Conservation (phyloP, 2,888 invertebrate genomes). For the Cyclophora punctaria region DNA sequence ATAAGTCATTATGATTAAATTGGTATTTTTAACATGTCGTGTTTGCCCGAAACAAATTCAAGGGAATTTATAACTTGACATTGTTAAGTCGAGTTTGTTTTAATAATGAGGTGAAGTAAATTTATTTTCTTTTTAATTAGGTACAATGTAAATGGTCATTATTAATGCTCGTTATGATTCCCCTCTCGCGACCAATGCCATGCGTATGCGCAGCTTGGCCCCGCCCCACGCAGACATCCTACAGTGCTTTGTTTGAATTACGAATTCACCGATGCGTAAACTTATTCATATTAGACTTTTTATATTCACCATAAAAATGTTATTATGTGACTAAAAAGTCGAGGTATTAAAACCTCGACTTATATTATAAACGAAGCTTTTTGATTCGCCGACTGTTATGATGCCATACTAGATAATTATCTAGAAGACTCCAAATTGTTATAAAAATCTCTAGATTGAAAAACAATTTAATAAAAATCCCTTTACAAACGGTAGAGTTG, state of each 20-base stretch:
- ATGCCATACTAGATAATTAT: too few relatives aligned
- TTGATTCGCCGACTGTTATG: too few relatives aligned
- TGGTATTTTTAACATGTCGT: too few relatives aligned
- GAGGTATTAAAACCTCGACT: too few relatives aligned
- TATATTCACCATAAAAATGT: slow-evolving; percentile 6
- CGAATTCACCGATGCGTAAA: slow-evolving; percentile 41
- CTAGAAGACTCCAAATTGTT: too few relatives aligned
- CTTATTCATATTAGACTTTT: slow-evolving; percentile 1
- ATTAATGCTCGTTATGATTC: not conserved
- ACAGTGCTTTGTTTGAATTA: slow-evolving; percentile 47
- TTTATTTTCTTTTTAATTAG: not conserved
- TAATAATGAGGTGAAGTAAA: too few relatives aligned
- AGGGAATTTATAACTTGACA: too few relatives aligned
- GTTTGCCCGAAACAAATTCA: too few relatives aligned
- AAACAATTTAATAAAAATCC: not conserved
- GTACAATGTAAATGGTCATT: not conserved
- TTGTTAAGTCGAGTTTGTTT: too few relatives aligned
- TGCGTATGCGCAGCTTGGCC: slow-evolving; percentile 44
- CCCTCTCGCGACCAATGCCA: not conserved
- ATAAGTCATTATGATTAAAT: too few relatives aligned
- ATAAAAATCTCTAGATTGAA: too few relatives aligned
- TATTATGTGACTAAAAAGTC: slow-evolving; percentile 10
- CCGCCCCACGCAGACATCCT: slow-evolving; percentile 53
- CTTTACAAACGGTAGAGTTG: not conserved
- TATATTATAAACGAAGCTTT: too few relatives aligned